These are phyloP conservation scores for Drosophila paracracens DNA, from an alignment of 2,888 invertebrate species.

Conservation along the genomic window DNA sequence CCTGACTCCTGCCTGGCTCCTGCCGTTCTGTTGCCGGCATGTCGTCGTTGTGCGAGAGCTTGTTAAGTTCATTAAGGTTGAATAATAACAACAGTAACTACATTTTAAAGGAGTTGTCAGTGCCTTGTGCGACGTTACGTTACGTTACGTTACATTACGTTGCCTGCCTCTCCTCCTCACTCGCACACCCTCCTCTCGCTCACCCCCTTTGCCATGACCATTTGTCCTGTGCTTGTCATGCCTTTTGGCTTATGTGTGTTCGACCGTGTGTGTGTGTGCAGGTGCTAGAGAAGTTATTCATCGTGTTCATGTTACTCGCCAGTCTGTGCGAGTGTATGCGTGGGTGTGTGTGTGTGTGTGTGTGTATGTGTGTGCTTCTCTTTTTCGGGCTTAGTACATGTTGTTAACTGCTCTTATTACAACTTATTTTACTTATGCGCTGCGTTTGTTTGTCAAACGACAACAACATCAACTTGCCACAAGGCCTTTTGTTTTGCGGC, in stretches of 20 bases:
- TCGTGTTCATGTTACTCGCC: conserved; percentile 33
- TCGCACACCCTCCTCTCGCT: not conserved
- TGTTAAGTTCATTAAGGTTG: conserved; percentile 81
- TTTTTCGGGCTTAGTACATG: conserved; percentile 58
- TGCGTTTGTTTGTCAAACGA: conserved; percentile 65
- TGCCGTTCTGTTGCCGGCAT: conserved; percentile 30
- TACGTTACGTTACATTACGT: conserved; percentile 13
- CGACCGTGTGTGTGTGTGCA: conserved; percentile 15
- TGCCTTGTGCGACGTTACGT: conserved; percentile 32
- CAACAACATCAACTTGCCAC: conserved; percentile 28
- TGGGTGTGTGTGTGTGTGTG: conserved; percentile 15
- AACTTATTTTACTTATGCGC: conserved; percentile 77
- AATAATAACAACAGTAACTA: conserved; percentile 82
- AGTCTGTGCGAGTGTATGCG: conserved; percentile 18
- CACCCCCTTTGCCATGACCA: not conserved
- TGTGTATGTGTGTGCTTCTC: conserved; percentile 30
- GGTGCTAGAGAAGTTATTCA: conserved; percentile 45
- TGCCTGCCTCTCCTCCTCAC: not conserved
- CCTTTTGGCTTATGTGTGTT: conserved; percentile 20
- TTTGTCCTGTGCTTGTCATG: conserved; percentile 28
- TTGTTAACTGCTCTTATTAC: conserved; percentile 80
- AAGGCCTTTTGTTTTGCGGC: conserved; percentile 51
- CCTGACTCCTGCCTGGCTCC: conserved; percentile 15
- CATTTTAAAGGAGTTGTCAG: conserved; percentile 80
- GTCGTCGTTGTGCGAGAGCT: conserved; percentile 68